These are phyloP conservation scores for Wiebesia pumilae DNA, from an alignment of 1,140 invertebrate genomes.

Conservation along the genomic window DNA sequence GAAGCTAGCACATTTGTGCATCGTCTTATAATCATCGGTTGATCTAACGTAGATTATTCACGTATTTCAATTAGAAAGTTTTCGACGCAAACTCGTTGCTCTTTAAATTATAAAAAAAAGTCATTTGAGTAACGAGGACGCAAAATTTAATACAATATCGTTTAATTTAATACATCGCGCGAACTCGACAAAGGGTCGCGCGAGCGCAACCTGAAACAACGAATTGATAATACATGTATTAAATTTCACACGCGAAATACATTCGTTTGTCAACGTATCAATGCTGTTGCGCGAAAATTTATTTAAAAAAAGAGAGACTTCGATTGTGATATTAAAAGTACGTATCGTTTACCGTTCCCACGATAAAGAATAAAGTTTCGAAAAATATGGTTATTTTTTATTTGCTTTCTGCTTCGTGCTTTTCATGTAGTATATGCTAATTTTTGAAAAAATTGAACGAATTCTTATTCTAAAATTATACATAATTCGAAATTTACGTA, in stretches of 20 bases:
- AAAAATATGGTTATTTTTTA: background rate
- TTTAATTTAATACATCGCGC: constrained; percentile 42
- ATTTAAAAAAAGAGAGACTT: background rate
- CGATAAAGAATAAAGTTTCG: background rate
- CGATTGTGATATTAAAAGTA: background rate
- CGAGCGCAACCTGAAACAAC: constrained; percentile 36
- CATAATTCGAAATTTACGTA: too few species aligned
- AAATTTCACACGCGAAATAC: constrained; percentile 39
- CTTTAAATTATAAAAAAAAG: constrained; percentile 43
- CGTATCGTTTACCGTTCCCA: background rate
- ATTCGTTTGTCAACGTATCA: constrained; percentile 33
- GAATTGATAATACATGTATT: constrained; percentile 48
- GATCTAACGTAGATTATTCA: constrained; percentile 12
- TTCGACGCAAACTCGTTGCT: background rate
- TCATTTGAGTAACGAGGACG: constrained; percentile 12
- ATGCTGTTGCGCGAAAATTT: background rate
- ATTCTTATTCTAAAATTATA: too few species aligned
- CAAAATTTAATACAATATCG: constrained; percentile 38
- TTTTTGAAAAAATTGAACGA: too few species aligned
- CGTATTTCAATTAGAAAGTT: background rate
- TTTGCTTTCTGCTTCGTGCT: background rate
- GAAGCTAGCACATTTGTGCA: too few species aligned
- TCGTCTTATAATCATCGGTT: too few species aligned
- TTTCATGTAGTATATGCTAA: background rate
- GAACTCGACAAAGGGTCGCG: constrained; percentile 30